Evolutionary conservation across 1,140 invertebrate species (phyloP).

Genomic region (Sinonovacula constricta): DNA sequence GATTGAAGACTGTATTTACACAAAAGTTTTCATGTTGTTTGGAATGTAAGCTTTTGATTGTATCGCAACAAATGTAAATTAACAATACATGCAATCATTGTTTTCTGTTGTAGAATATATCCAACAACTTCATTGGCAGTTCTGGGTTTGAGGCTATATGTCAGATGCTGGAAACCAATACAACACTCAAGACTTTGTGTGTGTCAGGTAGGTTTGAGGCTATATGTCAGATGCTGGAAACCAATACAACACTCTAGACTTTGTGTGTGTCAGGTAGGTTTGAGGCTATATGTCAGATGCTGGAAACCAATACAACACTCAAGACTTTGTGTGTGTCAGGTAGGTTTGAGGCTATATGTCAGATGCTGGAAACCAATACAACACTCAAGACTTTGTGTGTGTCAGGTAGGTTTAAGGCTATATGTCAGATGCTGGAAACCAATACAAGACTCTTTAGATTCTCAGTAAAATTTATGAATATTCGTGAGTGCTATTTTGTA

Average conservation of each 20-base stretch:
- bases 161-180: conserved; percentile 61
- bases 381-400: conserved; percentile 59
- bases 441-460: conserved; percentile 63
- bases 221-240: conserved; percentile 57
- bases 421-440: conserved; percentile 57
- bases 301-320: conserved; percentile 61
- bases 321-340: conserved; percentile 58
- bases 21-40: too few species aligned
- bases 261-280: conserved; percentile 53
- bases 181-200: conserved; percentile 59
- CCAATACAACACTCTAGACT: conserved; percentile 60
- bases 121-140: conserved; percentile 57
- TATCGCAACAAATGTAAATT: too few species aligned
- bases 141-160: conserved; percentile 50
- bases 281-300: conserved; percentile 53
- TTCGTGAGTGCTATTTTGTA: too few species aligned
- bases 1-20: too few species aligned
- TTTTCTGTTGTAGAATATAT: conserved; percentile 57
- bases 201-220: conserved; percentile 56
- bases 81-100: too few species aligned
- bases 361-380: conserved; percentile 61
- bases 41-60: too few species aligned
- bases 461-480: too few species aligned
- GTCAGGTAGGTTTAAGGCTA: conserved; percentile 56
- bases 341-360: conserved; percentile 54